These are phyloP conservation scores for Maniola hyperantus DNA, from an alignment of 2,888 invertebrate species.

Conservation along the genomic window DNA sequence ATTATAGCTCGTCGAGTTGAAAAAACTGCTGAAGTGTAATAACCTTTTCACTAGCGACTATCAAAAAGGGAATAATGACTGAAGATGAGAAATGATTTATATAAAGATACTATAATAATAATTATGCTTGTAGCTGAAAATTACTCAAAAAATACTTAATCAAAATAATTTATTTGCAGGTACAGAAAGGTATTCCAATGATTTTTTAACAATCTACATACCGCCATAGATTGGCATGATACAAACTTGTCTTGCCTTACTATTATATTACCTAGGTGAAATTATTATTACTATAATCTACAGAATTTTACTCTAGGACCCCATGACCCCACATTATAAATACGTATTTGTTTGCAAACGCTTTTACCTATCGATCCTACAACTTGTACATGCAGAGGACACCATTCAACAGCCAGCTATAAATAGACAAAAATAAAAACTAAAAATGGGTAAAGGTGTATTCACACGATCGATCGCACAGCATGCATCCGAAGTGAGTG, in stretches of 20 bases:
- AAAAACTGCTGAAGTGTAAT: conserved; percentile 2
- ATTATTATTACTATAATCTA: no score
- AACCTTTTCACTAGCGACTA: neutral
- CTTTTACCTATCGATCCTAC: conserved; percentile 20
- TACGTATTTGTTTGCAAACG: neutral
- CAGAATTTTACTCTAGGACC: no score
- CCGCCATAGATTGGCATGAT: no score
- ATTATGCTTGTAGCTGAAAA: neutral
- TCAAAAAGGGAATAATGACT: neutral
- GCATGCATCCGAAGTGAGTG: conserved; percentile 70
- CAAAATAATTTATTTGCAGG: no score
- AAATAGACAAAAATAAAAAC: conserved; percentile 58
- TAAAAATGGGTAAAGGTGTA: conserved; percentile 66
- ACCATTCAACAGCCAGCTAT: conserved; percentile 42
- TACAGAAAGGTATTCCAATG: no score
- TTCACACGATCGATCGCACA: conserved; percentile 71
- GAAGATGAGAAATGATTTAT: neutral
- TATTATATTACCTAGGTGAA: no score
- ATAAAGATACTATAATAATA: no score
- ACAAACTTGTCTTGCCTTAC: no score
- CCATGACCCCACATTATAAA: neutral
- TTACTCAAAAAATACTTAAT: no score
- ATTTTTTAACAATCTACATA: no score
- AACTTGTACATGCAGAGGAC: conserved; percentile 24
- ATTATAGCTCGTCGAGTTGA: neutral